Conservation (phyloP, 2,888 invertebrate species). For the Branchipolynoe longqiensis region DNA sequence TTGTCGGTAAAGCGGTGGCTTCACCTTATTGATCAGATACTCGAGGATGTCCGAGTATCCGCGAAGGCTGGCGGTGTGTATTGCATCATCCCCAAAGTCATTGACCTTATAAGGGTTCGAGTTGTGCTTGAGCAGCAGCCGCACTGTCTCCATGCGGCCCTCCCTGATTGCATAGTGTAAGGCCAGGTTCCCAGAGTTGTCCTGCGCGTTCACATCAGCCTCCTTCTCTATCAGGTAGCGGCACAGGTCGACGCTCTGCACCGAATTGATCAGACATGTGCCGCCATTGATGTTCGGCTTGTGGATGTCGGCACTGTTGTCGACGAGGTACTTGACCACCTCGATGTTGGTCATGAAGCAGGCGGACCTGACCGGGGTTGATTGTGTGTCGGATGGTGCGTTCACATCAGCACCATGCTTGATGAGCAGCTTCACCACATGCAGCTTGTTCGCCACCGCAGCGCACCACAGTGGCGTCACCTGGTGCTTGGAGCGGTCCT, state of each 20-base stretch:
- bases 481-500: constrained; percentile 90
- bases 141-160: constrained; percentile 89
- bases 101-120: constrained; percentile 88
- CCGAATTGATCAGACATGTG: constrained; percentile 95
- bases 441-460: constrained; percentile 91
- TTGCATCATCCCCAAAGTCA: constrained; percentile 92
- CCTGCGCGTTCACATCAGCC: constrained; percentile 91
- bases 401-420: constrained; percentile 92
- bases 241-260: constrained; percentile 92
- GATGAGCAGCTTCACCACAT: constrained; percentile 89
- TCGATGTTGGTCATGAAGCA: constrained; percentile 88
- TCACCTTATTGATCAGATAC: constrained; percentile 86
- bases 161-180: constrained; percentile 93
- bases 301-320: constrained; percentile 84
- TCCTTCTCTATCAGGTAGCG: constrained; percentile 90
- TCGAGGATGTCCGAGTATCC: constrained; percentile 83
- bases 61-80: constrained; percentile 92
- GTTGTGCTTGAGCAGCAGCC: constrained; percentile 88
- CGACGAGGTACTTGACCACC: constrained; percentile 73
- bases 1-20: constrained; percentile 87
- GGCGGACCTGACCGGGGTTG: constrained; percentile 91
- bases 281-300: constrained; percentile 94
- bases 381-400: constrained; percentile 92
- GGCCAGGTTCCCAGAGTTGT: constrained; percentile 94
- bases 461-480: constrained; percentile 96